Evolutionary conservation across 2,888 invertebrate genomes (phyloP), one percentile per base, ranked within the genome.

Genomic region (Tortricodes alternella): DNA sequence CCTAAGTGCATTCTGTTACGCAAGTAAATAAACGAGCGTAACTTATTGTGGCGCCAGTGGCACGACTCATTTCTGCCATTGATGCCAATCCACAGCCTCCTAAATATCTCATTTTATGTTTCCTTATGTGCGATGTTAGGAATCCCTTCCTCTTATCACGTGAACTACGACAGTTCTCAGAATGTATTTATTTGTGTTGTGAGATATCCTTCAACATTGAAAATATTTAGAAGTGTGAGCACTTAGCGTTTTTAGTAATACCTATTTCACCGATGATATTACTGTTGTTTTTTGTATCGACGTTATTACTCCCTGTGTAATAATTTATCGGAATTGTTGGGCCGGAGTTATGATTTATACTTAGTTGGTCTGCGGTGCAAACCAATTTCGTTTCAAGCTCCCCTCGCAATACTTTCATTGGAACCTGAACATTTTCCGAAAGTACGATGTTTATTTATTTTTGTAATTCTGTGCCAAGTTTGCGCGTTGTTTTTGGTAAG

Each of bases 241-340:
- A 16, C 5, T n/a, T 27, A n/a, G n/a, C 1, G n/a, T n/a, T n/a
- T 9, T 9, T n/a, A n/a, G 29, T 29, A 29, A 11, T 29, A 11
- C 8, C 11, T 11, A n/a, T 59, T 46, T 49, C 41, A 41, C 43
- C 59, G 46, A 49, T 55, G 59, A 57, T 46, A 61, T 61, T 41
- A 37, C 57, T 60, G 53, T 62, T 65, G 64, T 66, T 77, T 67
- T 75, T 74, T 71, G 66, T 69, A 69, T 68, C 68, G 65, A 53
- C 62, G 65, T 73, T 73, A 71, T 72, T 76, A 73, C 64, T 65
- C 64, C 63, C 64, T 58, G 70, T 60, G 63, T 66, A 64, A 72
- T 76, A 76, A 80, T 76, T 80, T 82, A 80, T 77, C 62, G 71
- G 65, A 63, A 77, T 76, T 76, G 77, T 78, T 76, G 65, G 62